These are phyloP conservation scores for Sebastes kiyomatsui DNA, from an alignment of 2,797 vertebrate species.

Conservation along the genomic window DNA sequence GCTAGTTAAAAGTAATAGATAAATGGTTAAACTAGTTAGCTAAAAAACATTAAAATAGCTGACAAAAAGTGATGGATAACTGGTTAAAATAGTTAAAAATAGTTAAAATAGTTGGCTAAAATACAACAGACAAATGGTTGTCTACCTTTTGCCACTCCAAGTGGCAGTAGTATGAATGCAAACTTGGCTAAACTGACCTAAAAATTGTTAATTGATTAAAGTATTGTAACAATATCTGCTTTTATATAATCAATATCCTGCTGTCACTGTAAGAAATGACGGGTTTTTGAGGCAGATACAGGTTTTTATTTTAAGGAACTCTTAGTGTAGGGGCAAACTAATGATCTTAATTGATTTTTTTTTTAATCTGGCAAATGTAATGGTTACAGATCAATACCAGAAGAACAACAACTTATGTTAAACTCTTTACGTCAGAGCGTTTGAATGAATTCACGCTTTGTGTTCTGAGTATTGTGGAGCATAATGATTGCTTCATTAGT, in stretches of 20 bases:
- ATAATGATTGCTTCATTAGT: neutral
- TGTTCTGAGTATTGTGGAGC: neutral
- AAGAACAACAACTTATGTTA: neutral
- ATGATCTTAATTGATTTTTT: neutral
- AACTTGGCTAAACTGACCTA: neutral
- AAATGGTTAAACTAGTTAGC: neutral
- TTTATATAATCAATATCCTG: too few relatives aligned
- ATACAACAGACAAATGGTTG: neutral
- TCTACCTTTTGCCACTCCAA: neutral
- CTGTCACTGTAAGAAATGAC: too few relatives aligned
- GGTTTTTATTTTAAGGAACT: too few relatives aligned
- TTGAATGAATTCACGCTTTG: rapidly evolving
- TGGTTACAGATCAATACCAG: neutral
- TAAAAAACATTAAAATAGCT: too few relatives aligned
- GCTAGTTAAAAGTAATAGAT: neutral
- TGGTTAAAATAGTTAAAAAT: neutral
- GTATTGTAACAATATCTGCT: neutral
- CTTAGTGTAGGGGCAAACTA: too few relatives aligned
- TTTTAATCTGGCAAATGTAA: neutral
- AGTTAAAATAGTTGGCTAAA: neutral
- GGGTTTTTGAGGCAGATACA: too few relatives aligned
- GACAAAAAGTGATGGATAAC: neutral
- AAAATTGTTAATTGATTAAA: neutral
- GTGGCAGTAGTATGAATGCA: neutral
- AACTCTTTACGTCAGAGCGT: neutral